Conservation (phyloP, 2,888 invertebrate species). For the Tetrapedia diversipes region DNA sequence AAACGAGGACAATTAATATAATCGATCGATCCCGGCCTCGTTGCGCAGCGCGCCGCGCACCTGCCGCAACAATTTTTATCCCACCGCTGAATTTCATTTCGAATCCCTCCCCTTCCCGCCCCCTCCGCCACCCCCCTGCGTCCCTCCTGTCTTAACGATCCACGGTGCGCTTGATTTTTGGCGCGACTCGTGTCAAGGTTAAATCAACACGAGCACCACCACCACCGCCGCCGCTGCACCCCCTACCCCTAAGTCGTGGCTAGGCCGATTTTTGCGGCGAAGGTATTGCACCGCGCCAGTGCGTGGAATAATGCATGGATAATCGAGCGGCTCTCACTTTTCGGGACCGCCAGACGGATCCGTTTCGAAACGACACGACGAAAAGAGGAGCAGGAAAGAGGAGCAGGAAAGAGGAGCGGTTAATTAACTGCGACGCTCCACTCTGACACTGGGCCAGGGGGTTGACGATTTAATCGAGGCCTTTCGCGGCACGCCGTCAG, state of each 20-base stretch:
- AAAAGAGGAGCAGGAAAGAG: not conserved
- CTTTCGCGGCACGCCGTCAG: not conserved
- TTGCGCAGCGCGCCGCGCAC: conserved; percentile 40
- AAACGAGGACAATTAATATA: conserved; percentile 22
- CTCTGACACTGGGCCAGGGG: too few relatives aligned
- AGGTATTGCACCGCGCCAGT: conserved; percentile 27
- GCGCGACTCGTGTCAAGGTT: conserved; percentile 55
- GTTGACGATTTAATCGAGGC: conserved; percentile 11
- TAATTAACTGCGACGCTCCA: conserved; percentile 22
- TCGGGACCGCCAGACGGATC: not conserved
- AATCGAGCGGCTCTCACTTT: conserved; percentile 30
- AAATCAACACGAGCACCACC: conserved; percentile 30
- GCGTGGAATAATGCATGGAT: conserved; percentile 32
- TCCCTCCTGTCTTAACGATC: conserved; percentile 53
- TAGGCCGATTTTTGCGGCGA: conserved; percentile 24
- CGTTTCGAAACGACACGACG: conserved; percentile 1
- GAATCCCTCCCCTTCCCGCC: conserved; percentile 1
- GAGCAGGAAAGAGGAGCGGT: too few relatives aligned
- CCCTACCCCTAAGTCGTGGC: too few relatives aligned
- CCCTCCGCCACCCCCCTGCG: not conserved
- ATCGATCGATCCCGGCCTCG: conserved; percentile 36
- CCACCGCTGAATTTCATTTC: conserved; percentile 47
- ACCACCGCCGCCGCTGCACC: not conserved
- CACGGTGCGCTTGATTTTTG: conserved; percentile 52
- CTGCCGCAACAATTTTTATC: conserved; percentile 46